These are phyloP conservation scores for Mormyrus lacerda DNA, from an alignment of 2,113 vertebrate genomes.

Conservation along the genomic window DNA sequence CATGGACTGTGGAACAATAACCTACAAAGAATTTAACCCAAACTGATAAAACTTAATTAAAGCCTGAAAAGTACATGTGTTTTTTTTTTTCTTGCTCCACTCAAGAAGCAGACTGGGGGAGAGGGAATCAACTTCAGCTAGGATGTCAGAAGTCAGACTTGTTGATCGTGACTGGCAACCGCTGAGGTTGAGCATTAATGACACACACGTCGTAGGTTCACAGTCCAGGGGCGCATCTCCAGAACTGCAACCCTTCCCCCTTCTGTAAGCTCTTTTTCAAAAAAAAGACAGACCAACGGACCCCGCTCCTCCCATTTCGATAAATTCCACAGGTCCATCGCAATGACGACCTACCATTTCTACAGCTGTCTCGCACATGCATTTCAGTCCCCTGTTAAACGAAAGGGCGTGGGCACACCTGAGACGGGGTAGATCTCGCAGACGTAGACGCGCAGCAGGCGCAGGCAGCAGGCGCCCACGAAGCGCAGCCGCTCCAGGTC, in stretches of 20 bases:
- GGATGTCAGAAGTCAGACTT: background rate
- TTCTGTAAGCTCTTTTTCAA: background rate
- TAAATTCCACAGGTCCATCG: background rate
- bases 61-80: background rate
- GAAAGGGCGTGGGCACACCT: slow-evolving; percentile 55
- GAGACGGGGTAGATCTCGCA: slow-evolving; percentile 98
- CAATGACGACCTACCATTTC: background rate
- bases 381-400: background rate
- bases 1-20: background rate
- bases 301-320: background rate
- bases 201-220: background rate
- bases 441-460: slow-evolving; percentile 89
- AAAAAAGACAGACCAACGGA: background rate
- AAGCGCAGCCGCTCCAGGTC: slow-evolving; percentile 94
- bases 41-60: background rate
- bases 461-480: slow-evolving; percentile 91
- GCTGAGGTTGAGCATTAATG: background rate
- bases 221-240: background rate
- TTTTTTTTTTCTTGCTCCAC: background rate
- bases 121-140: background rate
- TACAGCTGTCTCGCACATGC: background rate
- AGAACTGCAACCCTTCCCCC: background rate
- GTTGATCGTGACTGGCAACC: background rate
- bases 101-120: background rate
- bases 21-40: background rate